These are phyloP conservation scores for Mus minutoides DNA, from an alignment of 2,797 vertebrate genomes.

Conservation along the genomic window DNA sequence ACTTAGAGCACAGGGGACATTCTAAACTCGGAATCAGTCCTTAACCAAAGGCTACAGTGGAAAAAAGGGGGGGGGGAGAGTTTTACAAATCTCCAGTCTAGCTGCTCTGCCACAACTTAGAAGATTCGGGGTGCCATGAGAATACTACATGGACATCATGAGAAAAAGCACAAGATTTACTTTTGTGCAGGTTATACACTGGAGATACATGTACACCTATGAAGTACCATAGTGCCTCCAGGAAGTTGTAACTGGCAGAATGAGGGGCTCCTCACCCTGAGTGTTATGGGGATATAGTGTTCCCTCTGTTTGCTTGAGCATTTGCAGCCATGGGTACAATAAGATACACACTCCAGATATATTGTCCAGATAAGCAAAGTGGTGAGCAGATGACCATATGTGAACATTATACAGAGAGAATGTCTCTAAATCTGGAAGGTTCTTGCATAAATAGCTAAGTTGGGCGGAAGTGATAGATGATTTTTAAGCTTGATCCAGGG, in stretches of 20 bases:
- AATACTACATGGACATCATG: background rate
- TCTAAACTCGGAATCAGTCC: background rate
- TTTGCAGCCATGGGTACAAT: background rate
- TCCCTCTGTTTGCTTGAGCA: background rate
- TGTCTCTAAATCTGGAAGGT: background rate
- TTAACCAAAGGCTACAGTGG: background rate
- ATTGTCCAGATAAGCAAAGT: background rate
- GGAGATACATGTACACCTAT: background rate
- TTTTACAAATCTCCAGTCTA: background rate
- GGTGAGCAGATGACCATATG: background rate
- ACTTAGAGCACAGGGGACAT: background rate
- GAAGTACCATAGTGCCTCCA: background rate
- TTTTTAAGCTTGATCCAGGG: background rate
- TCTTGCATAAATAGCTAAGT: background rate
- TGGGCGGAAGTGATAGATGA: background rate
- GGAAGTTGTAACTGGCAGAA: background rate
- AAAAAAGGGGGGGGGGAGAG: background rate
- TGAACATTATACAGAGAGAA: background rate
- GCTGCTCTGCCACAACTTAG: background rate
- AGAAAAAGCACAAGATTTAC: background rate
- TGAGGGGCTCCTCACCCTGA: background rate
- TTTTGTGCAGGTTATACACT: background rate
- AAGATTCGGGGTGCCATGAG: background rate
- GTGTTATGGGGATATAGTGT: background rate
- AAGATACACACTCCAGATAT: background rate